phyloP scores from a whole-genome alignment of 2,113 vertebrate species.

The Eretmochelys imbricata region DNA sequence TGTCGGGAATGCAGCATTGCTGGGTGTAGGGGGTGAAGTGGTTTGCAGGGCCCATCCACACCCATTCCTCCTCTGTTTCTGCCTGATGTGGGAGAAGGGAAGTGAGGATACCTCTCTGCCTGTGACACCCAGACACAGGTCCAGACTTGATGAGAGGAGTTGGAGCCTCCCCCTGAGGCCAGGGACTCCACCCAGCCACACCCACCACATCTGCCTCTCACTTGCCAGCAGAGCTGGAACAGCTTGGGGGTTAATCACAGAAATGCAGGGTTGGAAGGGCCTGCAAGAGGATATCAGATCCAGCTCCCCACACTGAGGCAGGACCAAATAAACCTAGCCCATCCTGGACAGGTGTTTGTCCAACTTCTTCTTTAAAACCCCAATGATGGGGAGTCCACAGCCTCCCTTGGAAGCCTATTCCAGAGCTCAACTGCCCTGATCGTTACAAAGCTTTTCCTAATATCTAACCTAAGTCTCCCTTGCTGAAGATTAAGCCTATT shows the following conservation, averaged over 20 bases:
- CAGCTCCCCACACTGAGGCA: neutral
- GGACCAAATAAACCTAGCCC: neutral
- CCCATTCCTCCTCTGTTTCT: neutral
- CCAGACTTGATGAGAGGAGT: conserved; percentile 13
- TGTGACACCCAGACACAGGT: neutral
- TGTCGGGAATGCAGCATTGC: neutral
- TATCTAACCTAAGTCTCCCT: neutral
- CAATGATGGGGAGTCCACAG: neutral
- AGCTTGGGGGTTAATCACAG: neutral
- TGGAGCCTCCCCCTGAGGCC: conserved; percentile 5
- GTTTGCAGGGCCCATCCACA: neutral
- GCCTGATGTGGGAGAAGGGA: neutral
- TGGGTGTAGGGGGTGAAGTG: neutral
- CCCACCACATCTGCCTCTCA: neutral
- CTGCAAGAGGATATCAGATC: neutral
- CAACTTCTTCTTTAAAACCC: neutral
- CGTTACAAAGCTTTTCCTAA: neutral
- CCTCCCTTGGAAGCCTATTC: neutral
- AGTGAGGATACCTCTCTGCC: neutral
- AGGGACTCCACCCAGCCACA: conserved; percentile 18
- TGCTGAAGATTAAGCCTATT: neutral
- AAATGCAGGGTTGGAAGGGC: neutral
- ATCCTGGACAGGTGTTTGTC: neutral
- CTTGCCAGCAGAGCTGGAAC: neutral
- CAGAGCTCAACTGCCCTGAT: neutral